Base-by-base conservation (phyloP, 2,888 invertebrate genomes). In the Yponomeuta plumbellus region DNA sequence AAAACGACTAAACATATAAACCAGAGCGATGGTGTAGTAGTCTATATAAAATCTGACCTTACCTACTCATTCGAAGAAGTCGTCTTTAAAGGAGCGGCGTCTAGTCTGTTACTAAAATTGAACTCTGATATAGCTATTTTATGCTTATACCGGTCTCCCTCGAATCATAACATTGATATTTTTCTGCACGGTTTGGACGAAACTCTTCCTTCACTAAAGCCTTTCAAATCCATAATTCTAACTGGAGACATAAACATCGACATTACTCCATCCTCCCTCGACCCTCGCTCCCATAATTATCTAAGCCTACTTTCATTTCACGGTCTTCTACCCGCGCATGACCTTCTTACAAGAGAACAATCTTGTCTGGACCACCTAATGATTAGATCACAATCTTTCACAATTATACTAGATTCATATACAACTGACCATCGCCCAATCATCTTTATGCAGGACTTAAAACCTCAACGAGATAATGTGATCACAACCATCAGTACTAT, bases 11-110 rank as follows among this genome's bases (percentile, higher is more conserved):
- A 56, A 22, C 56, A 57, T n/a, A n/a, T n/a, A n/a, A n/a, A n/a
- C n/a, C n/a, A n/a, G n/a, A n/a, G n/a, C 26, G 57, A 65, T 26
- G 65, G 64, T 21, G 64, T 64, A 22, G 64, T 64, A 4, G 64
- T 44, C 2, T 64, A 64, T 44, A 44, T 64, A 21, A 40, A 64
- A 44, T 44, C 40, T 20, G 22, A 64, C 21, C 64, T 64, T 22
- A 6, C 64, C 3, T 17, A 64, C 44, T 44, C 64, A 8, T 3
- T 21, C 6, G 64, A 64, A 22, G 64, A 64, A 44, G n/a, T n/a
- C n/a, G n/a, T n/a, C n/a, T n/a, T n/a, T n/a, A n/a, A n/a, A n/a
- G n/a, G n/a, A n/a, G n/a, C n/a, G n/a, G n/a, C n/a, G n/a, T n/a
- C n/a, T n/a, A n/a, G n/a, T n/a, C n/a, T n/a, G n/a, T n/a, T n/a